A percentile compares a stretch with the other conserved stretches of the same genome.
Conservation (phyloP, 2,888 invertebrate species). For the Volucella bombylans region DNA sequence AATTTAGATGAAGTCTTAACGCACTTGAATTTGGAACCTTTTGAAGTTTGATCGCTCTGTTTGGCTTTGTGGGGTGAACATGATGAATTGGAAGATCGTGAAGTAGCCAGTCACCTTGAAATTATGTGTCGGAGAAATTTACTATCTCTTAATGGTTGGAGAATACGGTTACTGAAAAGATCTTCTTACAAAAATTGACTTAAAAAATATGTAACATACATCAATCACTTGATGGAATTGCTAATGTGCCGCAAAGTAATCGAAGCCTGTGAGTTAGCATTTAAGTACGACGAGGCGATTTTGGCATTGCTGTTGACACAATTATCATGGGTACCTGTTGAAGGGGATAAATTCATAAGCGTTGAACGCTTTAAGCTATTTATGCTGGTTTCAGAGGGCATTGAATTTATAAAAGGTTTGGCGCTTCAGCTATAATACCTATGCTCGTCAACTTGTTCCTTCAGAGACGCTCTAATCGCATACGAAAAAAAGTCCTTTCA, state of each 20-base stretch:
- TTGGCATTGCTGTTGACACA: conserved; percentile 87
- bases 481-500: conserved; percentile 89
- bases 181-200: conserved; percentile 78
- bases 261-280: conserved; percentile 84
- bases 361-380: conserved; percentile 86
- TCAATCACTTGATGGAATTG: conserved; percentile 81
- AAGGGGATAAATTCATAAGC: conserved; percentile 87
- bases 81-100: conserved; percentile 84
- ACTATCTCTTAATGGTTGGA: conserved; percentile 86
- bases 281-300: conserved; percentile 84
- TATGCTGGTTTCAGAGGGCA: conserved; percentile 85
- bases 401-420: conserved; percentile 92
- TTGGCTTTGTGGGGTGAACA: conserved; percentile 93
- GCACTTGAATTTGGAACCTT: conserved; percentile 77
- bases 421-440: conserved; percentile 87
- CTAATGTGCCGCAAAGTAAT: conserved; percentile 84
- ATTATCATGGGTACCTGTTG: conserved; percentile 85
- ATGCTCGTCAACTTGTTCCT: conserved; percentile 87
- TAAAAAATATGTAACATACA: conserved; percentile 79
- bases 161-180: conserved; percentile 82
- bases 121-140: conserved; percentile 85
- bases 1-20: conserved; percentile 84
- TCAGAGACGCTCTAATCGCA: conserved; percentile 87
- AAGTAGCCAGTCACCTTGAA: conserved; percentile 82
- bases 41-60: conserved; percentile 88